Percentiles rank a stretch among this genome's conserved stretches.
Conservation (phyloP, 2,888 invertebrate species). For the Celastrina argiolus region DNA sequence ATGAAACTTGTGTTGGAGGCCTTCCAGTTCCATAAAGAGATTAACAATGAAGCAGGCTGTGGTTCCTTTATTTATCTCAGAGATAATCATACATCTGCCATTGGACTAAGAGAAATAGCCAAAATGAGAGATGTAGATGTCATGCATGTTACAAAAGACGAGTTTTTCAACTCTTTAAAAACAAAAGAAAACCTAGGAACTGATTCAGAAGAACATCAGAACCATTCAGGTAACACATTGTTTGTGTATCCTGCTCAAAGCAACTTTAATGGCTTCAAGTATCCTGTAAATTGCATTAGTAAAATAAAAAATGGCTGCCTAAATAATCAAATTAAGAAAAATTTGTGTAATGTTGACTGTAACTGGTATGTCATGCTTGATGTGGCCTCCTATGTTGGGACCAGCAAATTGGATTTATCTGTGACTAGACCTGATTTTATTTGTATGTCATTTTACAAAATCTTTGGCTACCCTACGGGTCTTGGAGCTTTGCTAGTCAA, state of each 20-base stretch:
- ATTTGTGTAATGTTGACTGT: constrained; percentile 57
- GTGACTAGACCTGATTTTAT: constrained; percentile 90
- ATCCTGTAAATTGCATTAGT: constrained; percentile 86
- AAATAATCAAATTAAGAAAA: constrained; percentile 56
- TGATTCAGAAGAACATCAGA: constrained; percentile 36
- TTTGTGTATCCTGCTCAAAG: constrained; percentile 95
- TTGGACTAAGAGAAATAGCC: constrained; percentile 92
- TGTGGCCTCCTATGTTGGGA: constrained; percentile 89
- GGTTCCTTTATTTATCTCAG: constrained; percentile 88
- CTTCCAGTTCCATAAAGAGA: constrained; percentile 79
- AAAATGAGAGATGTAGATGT: constrained; percentile 72
- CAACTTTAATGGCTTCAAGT: constrained; percentile 96
- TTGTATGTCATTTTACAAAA: constrained; percentile 96
- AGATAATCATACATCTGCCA: constrained; percentile 97
- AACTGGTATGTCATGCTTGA: constrained; percentile 89
- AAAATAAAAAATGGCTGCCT: constrained; percentile 79
- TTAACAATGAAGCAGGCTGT: constrained; percentile 41
- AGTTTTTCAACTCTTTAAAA: constrained; percentile 67
- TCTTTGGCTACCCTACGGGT: constrained; percentile 96
- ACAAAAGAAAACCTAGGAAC: constrained; percentile 30
- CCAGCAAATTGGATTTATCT: constrained; percentile 86
- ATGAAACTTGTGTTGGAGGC: constrained; percentile 90
- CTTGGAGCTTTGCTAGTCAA: constrained; percentile 91
- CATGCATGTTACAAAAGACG: constrained; percentile 76
- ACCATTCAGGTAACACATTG: constrained; percentile 66